Evolutionary conservation across 2,888 invertebrate genomes (phyloP).

Genomic region (Eueremaeus valkanovi): DNA sequence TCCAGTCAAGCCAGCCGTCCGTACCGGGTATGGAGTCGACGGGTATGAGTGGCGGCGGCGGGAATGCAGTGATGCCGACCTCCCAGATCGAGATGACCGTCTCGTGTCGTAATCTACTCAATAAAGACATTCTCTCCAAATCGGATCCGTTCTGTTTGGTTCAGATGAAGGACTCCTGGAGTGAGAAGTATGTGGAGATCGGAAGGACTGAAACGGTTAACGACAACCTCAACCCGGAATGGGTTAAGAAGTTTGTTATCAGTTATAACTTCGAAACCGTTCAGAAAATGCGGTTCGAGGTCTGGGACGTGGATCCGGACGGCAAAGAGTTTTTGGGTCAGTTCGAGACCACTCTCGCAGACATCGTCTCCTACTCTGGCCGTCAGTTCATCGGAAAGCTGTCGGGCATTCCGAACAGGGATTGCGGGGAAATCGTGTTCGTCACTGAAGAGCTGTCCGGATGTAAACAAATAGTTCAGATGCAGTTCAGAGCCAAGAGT

Average conservation of each 20-base stretch:
- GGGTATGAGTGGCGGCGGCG: slow-evolving; percentile 34
- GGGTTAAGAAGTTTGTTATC: slow-evolving; percentile 58
- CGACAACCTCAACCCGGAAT: slow-evolving; percentile 57
- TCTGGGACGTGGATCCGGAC: slow-evolving; percentile 49
- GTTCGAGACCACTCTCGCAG: slow-evolving; percentile 58
- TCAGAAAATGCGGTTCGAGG: slow-evolving; percentile 58
- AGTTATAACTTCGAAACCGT: slow-evolving; percentile 60
- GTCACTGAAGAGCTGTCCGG: slow-evolving; percentile 48
- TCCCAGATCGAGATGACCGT: slow-evolving; percentile 52
- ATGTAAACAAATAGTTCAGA: slow-evolving; percentile 44
- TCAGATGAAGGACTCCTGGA: slow-evolving; percentile 51
- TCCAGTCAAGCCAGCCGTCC: background rate
- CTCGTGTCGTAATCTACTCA: slow-evolving; percentile 54
- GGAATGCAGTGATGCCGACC: slow-evolving; percentile 49
- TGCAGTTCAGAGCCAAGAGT: slow-evolving; percentile 35
- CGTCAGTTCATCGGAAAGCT: slow-evolving; percentile 45
- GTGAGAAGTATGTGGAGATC: slow-evolving; percentile 51
- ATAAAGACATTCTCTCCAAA: slow-evolving; percentile 58
- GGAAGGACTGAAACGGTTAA: slow-evolving; percentile 55
- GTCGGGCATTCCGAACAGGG: slow-evolving; percentile 6
- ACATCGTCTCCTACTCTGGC: slow-evolving; percentile 53
- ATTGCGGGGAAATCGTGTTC: slow-evolving; percentile 48
- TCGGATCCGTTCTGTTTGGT: slow-evolving; percentile 59
- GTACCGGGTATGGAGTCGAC: background rate
- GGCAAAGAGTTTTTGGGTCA: slow-evolving; percentile 57